Evolutionary conservation across 2,888 invertebrate species (phyloP).

Genomic region (Drosophila neotestacea): DNA sequence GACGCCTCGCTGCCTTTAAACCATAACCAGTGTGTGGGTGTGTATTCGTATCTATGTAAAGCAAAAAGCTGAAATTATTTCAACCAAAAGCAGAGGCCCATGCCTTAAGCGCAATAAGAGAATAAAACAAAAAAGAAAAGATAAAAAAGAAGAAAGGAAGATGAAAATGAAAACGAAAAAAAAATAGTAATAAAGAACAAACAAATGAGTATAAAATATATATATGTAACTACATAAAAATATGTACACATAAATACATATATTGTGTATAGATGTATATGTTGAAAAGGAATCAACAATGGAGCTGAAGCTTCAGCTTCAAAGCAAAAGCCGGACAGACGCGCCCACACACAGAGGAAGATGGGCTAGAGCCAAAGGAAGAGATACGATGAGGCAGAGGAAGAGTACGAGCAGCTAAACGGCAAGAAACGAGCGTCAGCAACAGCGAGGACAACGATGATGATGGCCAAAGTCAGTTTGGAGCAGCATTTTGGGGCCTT

Average conservation of each 20-base stretch:
- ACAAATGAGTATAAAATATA: constrained; percentile 38
- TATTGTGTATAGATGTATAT: background rate
- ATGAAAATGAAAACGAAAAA: background rate
- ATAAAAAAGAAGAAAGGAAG: too few relatives aligned
- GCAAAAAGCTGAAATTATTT: constrained; percentile 63
- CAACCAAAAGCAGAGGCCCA: constrained; percentile 39
- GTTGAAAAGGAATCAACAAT: constrained; percentile 43
- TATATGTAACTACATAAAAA: background rate
- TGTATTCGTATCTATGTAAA: constrained; percentile 23
- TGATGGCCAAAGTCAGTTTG: constrained; percentile 47
- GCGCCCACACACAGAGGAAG: constrained; percentile 30
- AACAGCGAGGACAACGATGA: constrained; percentile 26
- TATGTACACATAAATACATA: constrained; percentile 3
- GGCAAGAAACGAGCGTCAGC: constrained; percentile 48
- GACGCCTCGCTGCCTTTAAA: constrained; percentile 22
- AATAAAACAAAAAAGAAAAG: constrained; percentile 19
- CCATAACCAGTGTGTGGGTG: constrained; percentile 16
- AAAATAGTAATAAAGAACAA: constrained; percentile 24
- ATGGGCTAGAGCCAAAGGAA: background rate
- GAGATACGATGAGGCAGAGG: background rate
- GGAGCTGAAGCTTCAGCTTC: constrained; percentile 31
- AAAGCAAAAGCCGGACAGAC: constrained; percentile 46
- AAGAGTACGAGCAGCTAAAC: constrained; percentile 32
- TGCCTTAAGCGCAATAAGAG: constrained; percentile 33
- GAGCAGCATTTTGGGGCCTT: constrained; percentile 56